These are phyloP conservation scores for Stictonetta naevosa DNA, from an alignment of 2,113 vertebrate genomes.

Conservation along the genomic window DNA sequence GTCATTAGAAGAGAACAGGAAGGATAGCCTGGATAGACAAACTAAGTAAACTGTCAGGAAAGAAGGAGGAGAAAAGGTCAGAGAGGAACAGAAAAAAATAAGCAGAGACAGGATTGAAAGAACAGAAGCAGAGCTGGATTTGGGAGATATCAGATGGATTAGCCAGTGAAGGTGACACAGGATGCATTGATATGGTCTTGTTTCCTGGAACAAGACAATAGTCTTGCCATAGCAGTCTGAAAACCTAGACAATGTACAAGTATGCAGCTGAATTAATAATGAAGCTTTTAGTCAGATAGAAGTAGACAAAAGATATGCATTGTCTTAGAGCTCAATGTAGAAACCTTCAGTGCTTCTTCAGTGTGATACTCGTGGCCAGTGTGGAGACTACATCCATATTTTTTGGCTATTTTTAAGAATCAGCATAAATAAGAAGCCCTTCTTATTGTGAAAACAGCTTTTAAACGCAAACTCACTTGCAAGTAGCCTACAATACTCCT, in stretches of 20 bases:
- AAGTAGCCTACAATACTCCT: neutral
- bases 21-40: neutral
- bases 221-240: slow-evolving; percentile 48
- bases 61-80: slow-evolving; percentile 22
- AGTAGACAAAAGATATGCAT: neutral
- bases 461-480: neutral
- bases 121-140: neutral
- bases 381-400: neutral
- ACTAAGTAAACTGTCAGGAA: neutral
- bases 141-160: slow-evolving; percentile 35
- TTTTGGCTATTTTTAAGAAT: neutral
- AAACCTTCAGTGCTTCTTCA: neutral
- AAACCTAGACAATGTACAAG: slow-evolving; percentile 53
- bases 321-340: neutral
- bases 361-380: neutral
- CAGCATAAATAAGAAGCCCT: neutral
- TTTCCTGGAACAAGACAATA: slow-evolving; percentile 33
- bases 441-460: neutral
- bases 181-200: neutral
- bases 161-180: slow-evolving; percentile 60
- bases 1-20: neutral
- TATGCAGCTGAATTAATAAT: slow-evolving; percentile 65
- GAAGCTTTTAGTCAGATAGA: slow-evolving; percentile 39
- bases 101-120: neutral
- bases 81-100: neutral